These are phyloP conservation scores for Tauraco erythrolophus DNA, from an alignment of 2,113 vertebrate species.

Conservation along the genomic window DNA sequence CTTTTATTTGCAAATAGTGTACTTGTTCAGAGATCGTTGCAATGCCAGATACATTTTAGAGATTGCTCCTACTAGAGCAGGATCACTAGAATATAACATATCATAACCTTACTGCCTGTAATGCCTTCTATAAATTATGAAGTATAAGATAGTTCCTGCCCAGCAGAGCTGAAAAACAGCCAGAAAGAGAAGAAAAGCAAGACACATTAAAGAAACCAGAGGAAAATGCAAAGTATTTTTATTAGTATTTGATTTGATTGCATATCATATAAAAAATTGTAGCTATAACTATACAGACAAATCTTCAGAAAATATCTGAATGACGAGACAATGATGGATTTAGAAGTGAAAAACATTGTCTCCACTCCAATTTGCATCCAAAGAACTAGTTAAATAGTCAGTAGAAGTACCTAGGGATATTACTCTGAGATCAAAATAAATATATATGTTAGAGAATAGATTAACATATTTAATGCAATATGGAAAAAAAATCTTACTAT, in stretches of 20 bases:
- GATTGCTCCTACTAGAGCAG: not conserved
- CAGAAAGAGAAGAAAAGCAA: not conserved
- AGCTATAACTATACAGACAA: not conserved
- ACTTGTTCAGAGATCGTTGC: not conserved
- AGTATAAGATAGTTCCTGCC: not conserved
- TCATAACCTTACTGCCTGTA: not conserved
- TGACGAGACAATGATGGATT: not conserved
- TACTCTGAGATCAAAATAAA: not conserved
- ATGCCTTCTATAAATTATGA: not conserved
- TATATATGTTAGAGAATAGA: not conserved
- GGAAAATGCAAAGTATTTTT: not conserved
- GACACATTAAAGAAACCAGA: not conserved
- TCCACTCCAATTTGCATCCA: not conserved
- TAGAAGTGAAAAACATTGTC: not conserved
- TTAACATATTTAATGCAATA: not conserved
- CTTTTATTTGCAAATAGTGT: not conserved
- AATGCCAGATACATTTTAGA: not conserved
- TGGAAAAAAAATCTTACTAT: not conserved
- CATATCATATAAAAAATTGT: not conserved
- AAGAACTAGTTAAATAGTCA: not conserved
- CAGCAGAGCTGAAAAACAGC: fast-evolving
- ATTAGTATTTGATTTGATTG: not conserved
- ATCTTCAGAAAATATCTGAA: not conserved
- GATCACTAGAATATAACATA: not conserved
- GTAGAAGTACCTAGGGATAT: not conserved